A percentile compares a stretch with the other conserved stretches of the same genome.
Evolutionary conservation across 2,113 vertebrate species (phyloP).

Genomic region (Gobius niger): DNA sequence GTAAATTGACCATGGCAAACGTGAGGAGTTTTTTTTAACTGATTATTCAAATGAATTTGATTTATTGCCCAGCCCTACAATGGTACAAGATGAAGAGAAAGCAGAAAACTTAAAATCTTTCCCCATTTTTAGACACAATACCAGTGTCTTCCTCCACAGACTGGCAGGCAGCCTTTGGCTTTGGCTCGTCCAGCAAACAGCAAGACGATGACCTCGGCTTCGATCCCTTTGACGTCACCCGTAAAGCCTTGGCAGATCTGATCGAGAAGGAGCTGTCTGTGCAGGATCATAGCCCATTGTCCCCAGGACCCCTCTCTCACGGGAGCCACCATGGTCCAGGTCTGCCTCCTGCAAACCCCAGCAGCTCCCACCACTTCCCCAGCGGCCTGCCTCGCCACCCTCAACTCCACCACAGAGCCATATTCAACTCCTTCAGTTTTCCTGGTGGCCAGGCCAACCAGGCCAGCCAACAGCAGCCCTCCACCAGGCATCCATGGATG

Average conservation of each 20-base stretch:
- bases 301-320: constrained; percentile 51
- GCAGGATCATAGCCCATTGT: constrained; percentile 82
- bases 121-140: constrained; percentile 87
- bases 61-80: too few relatives aligned
- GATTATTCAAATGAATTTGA: too few relatives aligned
- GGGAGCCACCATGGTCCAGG: constrained; percentile 44
- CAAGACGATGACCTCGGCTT: constrained; percentile 99
- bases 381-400: constrained; percentile 86
- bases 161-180: constrained; percentile 99
- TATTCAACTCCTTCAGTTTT: constrained; percentile 97
- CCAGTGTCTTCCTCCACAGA: constrained; percentile 98
- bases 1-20: too few relatives aligned
- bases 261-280: constrained; percentile 99
- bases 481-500: constrained; percentile 96
- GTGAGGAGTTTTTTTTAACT: too few relatives aligned
- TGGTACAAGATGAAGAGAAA: too few relatives aligned
- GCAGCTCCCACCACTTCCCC: constrained; percentile 79
- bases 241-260: constrained; percentile 98
- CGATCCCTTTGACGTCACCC: constrained; percentile 98
- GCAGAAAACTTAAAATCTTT: too few relatives aligned
- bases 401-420: constrained; percentile 92
- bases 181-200: constrained; percentile 92
- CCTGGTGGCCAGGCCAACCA: constrained; percentile 78
- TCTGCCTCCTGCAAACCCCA: constrained; percentile 48
- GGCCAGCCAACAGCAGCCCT: constrained; percentile 71